These are phyloP conservation scores for Zhengitettix transpicula DNA, from an alignment of 2,888 invertebrate genomes.

Conservation along the genomic window DNA sequence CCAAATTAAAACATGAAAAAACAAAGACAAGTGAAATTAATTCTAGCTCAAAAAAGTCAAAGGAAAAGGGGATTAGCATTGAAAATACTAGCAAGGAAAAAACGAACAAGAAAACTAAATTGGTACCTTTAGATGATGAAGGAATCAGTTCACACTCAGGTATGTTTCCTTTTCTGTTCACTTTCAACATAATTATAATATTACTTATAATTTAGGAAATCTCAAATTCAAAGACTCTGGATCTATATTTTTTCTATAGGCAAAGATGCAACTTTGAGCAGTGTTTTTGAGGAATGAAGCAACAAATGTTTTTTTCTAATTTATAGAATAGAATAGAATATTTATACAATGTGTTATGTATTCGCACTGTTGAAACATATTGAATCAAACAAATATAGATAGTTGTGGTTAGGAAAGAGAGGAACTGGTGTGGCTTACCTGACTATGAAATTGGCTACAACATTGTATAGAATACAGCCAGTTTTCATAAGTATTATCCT, in stretches of 20 bases:
- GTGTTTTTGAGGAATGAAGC: no score
- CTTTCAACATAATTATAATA: no score
- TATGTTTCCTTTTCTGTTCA: slow-evolving; percentile 16
- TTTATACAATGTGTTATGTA: neutral
- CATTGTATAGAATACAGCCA: no score
- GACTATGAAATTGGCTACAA: no score
- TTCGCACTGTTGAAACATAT: neutral
- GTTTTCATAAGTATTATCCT: no score
- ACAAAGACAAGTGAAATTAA: slow-evolving; percentile 4
- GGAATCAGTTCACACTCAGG: slow-evolving; percentile 55
- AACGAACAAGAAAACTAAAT: neutral
- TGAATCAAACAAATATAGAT: neutral
- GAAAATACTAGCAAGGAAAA: slow-evolving; percentile 18
- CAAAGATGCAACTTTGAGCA: no score
- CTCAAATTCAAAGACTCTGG: no score
- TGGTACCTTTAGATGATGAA: slow-evolving; percentile 25
- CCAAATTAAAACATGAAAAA: slow-evolving; percentile 14
- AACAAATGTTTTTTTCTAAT: neutral
- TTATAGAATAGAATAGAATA: neutral
- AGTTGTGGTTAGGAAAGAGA: neutral
- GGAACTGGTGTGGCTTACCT: no score
- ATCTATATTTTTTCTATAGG: no score
- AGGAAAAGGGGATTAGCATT: slow-evolving; percentile 24
- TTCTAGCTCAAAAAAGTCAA: slow-evolving; percentile 19
- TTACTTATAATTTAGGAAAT: no score